Base-by-base conservation (phyloP, 1,140 invertebrate genomes). In the Aphelenchoides fujianensis region DNA sequence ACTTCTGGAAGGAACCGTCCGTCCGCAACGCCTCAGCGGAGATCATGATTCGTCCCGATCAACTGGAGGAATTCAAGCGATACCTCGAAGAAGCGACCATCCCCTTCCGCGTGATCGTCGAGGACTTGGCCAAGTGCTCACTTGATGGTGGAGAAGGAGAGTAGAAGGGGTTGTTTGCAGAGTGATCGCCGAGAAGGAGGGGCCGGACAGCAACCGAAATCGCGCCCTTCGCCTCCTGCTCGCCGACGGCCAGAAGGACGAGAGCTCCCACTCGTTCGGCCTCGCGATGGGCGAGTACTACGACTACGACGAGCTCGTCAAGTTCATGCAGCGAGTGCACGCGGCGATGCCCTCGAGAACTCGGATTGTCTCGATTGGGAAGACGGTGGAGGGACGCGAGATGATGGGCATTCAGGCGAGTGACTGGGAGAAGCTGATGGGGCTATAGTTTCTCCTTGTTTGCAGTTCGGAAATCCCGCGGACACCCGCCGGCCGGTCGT, bases 351-450 rank as follows among this genome's bases (percentile, higher is more conserved):
- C 59, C 23, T 41, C 36, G 23, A 36, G 71, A 3, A 61, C 77
- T 2, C 19, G 55, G 27, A 52, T 71, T 7, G 35, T 78, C 30
- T 71, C 70, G 53, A 72, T 78, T 55, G 76, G 76, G 5, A 55
- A 32, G 19, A 71, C 76, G 7, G 41, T 74, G 23, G 74, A 78
- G 69, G 75, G 75, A 5, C 34, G 76, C 3, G 55, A 69, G 9
- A 78, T 77, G 19, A 30, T 61, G 27, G 80, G 77, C 68, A 69
- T 82, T 36, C 79, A 81, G 74, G 78, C 81, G 54, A 75, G 36
- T 69, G 61, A 48, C 3, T 32, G n/a, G 37, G n/a, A 5, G 52
- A 57, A 70, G 34, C 12, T 27, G 12, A 7, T 23, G 37, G 31
- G 67, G 28, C 37, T 30, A 31, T 30, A 72, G 19, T 52, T 19